Evolutionary conservation across 2,113 vertebrate genomes (phyloP).

Genomic region (Epinephelus moara): DNA sequence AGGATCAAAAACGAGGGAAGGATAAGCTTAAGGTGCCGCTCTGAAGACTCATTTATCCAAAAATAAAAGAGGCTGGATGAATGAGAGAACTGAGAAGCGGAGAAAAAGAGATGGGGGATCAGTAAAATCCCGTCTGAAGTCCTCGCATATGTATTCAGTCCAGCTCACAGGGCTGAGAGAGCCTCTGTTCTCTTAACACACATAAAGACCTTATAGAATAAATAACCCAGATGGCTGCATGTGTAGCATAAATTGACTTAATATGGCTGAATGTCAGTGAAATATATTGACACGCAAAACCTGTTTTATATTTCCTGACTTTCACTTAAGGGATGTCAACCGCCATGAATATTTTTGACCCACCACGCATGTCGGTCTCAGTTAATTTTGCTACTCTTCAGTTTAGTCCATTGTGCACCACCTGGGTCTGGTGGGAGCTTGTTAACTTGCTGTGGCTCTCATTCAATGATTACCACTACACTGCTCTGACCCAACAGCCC

Average conservation of each 20-base stretch:
- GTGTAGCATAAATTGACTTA: background rate
- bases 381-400: too few species aligned
- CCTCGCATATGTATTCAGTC: conserved; percentile 24
- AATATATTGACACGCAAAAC: background rate
- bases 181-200: background rate
- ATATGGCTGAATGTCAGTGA: background rate
- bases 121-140: conserved; percentile 32
- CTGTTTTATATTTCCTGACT: background rate
- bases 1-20: conserved; percentile 15
- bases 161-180: conserved; percentile 5
- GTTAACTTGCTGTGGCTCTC: too few species aligned
- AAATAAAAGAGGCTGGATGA: conserved; percentile 25
- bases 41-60: conserved; percentile 18
- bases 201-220: conserved; percentile 15
- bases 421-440: too few species aligned
- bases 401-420: too few species aligned
- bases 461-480: too few species aligned
- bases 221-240: conserved; percentile 18
- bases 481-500: too few species aligned
- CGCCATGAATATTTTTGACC: too few species aligned
- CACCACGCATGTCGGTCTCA: too few species aligned
- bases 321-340: background rate
- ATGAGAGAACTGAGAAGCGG: conserved; percentile 6
- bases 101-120: background rate
- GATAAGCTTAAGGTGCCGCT: conserved; percentile 25